Conservation (phyloP, 2,888 invertebrate species). For the Dolichomitus sp. region DNA sequence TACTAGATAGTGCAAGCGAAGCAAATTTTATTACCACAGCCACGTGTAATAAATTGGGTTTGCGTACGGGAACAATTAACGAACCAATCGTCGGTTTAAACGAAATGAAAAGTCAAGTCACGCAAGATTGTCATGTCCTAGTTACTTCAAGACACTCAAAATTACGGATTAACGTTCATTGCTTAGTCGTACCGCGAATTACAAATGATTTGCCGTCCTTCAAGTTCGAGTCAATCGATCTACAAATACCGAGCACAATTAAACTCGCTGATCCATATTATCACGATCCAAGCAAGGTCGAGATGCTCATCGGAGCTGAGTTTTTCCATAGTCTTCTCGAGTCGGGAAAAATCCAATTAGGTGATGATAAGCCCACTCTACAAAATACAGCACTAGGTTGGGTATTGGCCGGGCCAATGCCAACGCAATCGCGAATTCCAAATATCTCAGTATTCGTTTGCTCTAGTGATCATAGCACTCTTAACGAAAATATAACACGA, state of each 20-base stretch:
- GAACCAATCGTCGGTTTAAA: slow-evolving; percentile 40
- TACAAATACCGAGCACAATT: no score
- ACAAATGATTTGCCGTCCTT: slow-evolving; percentile 48
- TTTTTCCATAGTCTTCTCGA: no score
- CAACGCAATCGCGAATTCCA: slow-evolving; percentile 5
- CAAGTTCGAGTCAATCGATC: not conserved
- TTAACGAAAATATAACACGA: slow-evolving; percentile 4
- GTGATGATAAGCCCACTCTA: slow-evolving; percentile 3
- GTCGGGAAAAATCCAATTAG: no score
- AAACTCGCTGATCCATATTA: no score
- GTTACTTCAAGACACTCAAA: slow-evolving; percentile 42
- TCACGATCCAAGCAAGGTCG: no score
- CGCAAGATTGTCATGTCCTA: slow-evolving; percentile 12
- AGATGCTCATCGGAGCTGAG: no score
- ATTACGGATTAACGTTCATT: slow-evolving; percentile 33
- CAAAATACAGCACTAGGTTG: slow-evolving; percentile 57
- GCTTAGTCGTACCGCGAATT: slow-evolving; percentile 41
- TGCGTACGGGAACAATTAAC: slow-evolving; percentile 23
- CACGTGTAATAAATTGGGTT: slow-evolving; percentile 17
- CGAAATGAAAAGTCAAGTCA: slow-evolving; percentile 16
- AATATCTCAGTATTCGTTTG: slow-evolving; percentile 8
- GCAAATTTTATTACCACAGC: no score
- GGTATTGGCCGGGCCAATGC: slow-evolving; percentile 57
- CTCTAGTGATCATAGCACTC: not conserved
- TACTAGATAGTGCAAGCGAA: no score